Percentiles rank a stretch among this genome's conserved stretches.
Conservation (phyloP, 2,113 vertebrate genomes). For the Hemicordylus capensis region DNA sequence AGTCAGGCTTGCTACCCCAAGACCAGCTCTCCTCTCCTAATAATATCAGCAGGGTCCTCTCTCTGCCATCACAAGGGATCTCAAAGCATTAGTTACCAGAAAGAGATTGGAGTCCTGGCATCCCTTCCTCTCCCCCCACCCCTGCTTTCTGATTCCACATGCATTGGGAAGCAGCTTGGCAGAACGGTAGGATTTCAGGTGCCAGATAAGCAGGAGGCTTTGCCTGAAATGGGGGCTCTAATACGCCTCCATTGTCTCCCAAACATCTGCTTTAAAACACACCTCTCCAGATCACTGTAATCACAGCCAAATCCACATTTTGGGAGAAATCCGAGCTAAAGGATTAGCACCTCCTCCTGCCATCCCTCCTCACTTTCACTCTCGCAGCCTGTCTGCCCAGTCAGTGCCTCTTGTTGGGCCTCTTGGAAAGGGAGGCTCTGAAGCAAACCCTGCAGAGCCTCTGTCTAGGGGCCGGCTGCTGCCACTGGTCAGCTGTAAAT, state of each 20-base stretch:
- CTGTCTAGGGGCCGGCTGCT: not conserved
- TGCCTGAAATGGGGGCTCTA: not conserved
- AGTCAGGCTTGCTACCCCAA: no score
- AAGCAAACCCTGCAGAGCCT: not conserved
- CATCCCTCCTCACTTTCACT: conserved; percentile 17
- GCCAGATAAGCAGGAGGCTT: not conserved
- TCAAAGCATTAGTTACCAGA: not conserved
- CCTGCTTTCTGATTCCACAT: not conserved
- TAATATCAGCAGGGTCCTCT: not conserved
- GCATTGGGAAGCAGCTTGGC: rapidly evolving
- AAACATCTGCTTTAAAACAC: conserved; percentile 42
- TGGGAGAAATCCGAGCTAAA: not conserved
- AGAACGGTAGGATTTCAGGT: rapidly evolving
- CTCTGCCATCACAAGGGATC: rapidly evolving
- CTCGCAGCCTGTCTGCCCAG: rapidly evolving
- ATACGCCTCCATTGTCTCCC: not conserved
- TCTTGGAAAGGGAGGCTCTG: not conserved
- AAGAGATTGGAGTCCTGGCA: not conserved
- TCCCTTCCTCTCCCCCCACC: no score
- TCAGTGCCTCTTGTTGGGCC: not conserved
- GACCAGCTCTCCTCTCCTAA: no score
- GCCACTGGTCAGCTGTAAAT: conserved; percentile 36
- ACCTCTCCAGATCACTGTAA: conserved; percentile 27
- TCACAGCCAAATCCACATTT: conserved; percentile 42
- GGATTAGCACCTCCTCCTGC: conserved; percentile 31